Evolutionary conservation across 2,797 vertebrate species (phyloP), one percentile per base, ranked within the genome.

Genomic region (Champsocephalus gunnari): DNA sequence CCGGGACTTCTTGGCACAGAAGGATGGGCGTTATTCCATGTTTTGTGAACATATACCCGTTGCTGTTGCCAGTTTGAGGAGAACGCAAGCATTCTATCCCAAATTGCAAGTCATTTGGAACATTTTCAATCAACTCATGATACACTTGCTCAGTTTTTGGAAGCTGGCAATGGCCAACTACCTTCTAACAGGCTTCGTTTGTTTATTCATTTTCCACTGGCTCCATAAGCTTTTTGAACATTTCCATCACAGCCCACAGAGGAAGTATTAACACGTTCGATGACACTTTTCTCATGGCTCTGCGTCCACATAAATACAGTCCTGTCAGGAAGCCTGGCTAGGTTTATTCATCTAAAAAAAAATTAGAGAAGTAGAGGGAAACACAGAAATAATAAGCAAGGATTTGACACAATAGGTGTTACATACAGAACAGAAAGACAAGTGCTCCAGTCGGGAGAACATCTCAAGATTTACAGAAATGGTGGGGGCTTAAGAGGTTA

Each of bases 1-100:
- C 82, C 85, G 86, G 78, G 45, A 70, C 53, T 49, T 74, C 28
- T 78, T 91, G 89, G 89, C 84, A 77, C 66, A 58, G 32, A 82
- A 4, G 4, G 12, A 63, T 43, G 61, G 64, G 65, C 73, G 60
- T 61, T 56, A 21, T 80, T 84, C 62, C 75, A 73, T 63, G 67
- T 86, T 77, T 55, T 77, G 10, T 21, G 7, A 87, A 79, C 69
- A 83, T 79, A 76, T 75, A 85, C 86, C 53, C 59, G 61, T 55
- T 66, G 19, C 67, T 16, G 71, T 47, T 81, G 83, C 81, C 82
- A 89, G 77, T 64, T 72, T 73, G 62, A 56, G 60, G 76, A 64
- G 83, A 83, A 73, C 60, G 77, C 65, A 73, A 83, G 66, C 55
- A 63, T 57, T 4, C 61, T 60, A 79, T 78, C 76, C 75, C 56